Percentiles rank a stretch among this genome's conserved stretches.
phyloP scores from a whole-genome alignment of 2,888 invertebrate genomes.

The Camptogramma bilineatum region DNA sequence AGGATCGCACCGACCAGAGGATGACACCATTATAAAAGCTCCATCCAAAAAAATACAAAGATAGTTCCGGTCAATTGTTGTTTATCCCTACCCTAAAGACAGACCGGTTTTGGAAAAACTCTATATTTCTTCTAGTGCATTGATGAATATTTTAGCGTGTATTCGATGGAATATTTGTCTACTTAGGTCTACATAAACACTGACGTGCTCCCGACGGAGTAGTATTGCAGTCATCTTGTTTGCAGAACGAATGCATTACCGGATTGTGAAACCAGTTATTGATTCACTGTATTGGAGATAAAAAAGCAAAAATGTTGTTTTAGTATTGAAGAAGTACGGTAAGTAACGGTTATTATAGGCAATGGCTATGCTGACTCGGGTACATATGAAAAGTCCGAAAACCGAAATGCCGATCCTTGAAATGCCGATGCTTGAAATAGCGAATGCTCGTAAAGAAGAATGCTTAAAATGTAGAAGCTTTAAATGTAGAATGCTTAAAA shows the following conservation, averaged over 20 bases:
- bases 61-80: constrained; percentile 6
- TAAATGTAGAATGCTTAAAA: too few species aligned
- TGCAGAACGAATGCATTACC: constrained; percentile 28
- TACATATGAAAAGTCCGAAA: too few species aligned
- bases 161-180: constrained; percentile 32
- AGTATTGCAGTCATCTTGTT: constrained; percentile 27
- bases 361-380: background rate
- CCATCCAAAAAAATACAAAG: background rate
- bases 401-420: too few species aligned
- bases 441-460: too few species aligned
- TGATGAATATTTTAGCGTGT: constrained; percentile 52
- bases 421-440: too few species aligned
- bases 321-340: background rate
- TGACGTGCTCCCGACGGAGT: constrained; percentile 12
- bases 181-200: constrained; percentile 11
- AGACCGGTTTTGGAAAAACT: constrained; percentile 53
- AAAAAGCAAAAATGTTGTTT: background rate
- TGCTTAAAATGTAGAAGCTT: too few species aligned
- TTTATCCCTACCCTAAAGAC: constrained; percentile 39
- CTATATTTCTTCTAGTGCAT: constrained; percentile 51
- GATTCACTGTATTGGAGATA: constrained; percentile 8
- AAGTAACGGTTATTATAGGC: background rate
- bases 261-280: constrained; percentile 18
- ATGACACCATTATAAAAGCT: background rate
- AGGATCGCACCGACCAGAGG: background rate